Percentiles rank a stretch among this genome's conserved stretches.
These are phyloP conservation scores for Plodia interpunctella DNA, from an alignment of 1,140 invertebrate species.

Conservation along the genomic window DNA sequence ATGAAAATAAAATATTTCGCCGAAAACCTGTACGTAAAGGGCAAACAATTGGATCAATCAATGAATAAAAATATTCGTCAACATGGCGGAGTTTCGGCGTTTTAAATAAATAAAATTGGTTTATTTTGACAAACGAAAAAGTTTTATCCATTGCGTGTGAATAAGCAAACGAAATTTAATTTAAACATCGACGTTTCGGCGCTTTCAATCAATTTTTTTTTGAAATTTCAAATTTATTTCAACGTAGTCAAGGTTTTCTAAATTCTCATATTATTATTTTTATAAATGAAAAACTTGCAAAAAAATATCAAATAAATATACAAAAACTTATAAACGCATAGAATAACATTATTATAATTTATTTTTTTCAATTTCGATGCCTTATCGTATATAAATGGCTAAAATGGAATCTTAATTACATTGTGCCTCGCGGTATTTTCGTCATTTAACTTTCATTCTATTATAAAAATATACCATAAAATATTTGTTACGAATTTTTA, in stretches of 20 bases:
- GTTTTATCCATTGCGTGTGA: slow-evolving; percentile 31
- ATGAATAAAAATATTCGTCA: slow-evolving; percentile 34
- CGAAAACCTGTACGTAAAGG: not conserved
- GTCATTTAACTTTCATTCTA: too few relatives aligned
- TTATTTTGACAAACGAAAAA: slow-evolving; percentile 37
- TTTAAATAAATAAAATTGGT: slow-evolving; percentile 48
- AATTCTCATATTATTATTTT: too few relatives aligned
- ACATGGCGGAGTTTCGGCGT: slow-evolving; percentile 27
- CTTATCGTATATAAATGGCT: too few relatives aligned
- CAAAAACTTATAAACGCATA: too few relatives aligned
- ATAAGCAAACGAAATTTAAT: slow-evolving; percentile 55
- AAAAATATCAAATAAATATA: too few relatives aligned
- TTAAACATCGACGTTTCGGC: slow-evolving; percentile 44
- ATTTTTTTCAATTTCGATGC: too few relatives aligned
- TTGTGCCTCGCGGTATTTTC: too few relatives aligned
- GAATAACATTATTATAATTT: too few relatives aligned
- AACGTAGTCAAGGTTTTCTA: not conserved
- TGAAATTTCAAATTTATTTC: not conserved
- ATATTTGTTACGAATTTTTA: too few relatives aligned
- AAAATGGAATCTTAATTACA: too few relatives aligned
- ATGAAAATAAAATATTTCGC: not conserved
- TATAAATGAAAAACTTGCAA: too few relatives aligned
- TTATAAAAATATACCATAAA: too few relatives aligned
- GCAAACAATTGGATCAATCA: slow-evolving; percentile 30
- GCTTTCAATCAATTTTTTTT: slow-evolving; percentile 29